Evolutionary conservation across 2,888 invertebrate species (phyloP), one percentile per base, ranked within the genome.

Genomic region (Arge pagana): DNA sequence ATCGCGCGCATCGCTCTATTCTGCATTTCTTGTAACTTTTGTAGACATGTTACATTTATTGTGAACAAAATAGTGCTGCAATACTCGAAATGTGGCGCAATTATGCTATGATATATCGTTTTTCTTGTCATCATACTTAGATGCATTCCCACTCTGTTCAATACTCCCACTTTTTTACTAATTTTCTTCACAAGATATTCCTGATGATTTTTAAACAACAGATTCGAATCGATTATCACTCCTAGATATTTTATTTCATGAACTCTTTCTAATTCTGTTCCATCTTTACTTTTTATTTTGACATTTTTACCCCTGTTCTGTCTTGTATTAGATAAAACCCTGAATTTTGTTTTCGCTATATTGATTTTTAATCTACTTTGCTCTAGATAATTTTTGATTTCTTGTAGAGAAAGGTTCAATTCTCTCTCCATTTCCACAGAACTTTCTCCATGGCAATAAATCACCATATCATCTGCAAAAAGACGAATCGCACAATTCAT

Each of bases 141-240:
- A n/a, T 10, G 2, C 11, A 3, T 16, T 3, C n/a, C 2, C 4
- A 33, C 33, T 7, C 33, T 13, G 7, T 11, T 56, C 24, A 40
- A 16, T 19, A 15, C 15, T 39, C 49, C 21, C 13, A 10, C 21
- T 30, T 26, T 28, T 33, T 37, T 11, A 30, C 19, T 19, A 26
- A 28, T 18, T 18, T 41, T 30, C 36, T 45, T 18, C 11, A 7
- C 24, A 21, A 48, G 21, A 21, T 49, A 39, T 41, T 48, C 28
- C 13, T 23, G 30, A 31, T 37, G 33, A 10, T 1, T 1, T 11
- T 4, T 11, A 8, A 33, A 33, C 3, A 1, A 11, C n/a, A 33
- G 11, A 7, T 33, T 11, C 7, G 10, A 11, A n/a, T 33, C 33
- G 7, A 33, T 33, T 7, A 33, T 11, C 6, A 33, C 33, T 11